These are phyloP conservation scores for Atopsyche davidsoni DNA, from an alignment of 1,140 invertebrate species.

Conservation along the genomic window DNA sequence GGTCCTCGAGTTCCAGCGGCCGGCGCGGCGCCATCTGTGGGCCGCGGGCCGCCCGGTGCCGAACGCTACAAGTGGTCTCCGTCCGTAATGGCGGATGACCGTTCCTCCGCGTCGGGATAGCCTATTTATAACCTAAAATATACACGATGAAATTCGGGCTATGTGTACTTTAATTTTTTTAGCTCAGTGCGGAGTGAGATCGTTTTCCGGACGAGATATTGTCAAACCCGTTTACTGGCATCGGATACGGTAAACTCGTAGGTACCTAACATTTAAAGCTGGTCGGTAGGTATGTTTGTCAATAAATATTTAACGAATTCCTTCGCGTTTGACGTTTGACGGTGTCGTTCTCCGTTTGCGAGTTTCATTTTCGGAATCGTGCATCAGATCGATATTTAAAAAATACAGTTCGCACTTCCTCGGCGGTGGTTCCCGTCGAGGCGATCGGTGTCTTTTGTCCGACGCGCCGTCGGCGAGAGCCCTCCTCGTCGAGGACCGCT, in stretches of 20 bases:
- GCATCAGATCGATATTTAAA: slow-evolving; percentile 9
- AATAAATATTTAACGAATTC: slow-evolving; percentile 23
- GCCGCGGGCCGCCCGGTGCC: slow-evolving; percentile 6
- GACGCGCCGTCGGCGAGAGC: too few species aligned
- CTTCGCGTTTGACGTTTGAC: slow-evolving; percentile 24
- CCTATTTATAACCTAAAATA: slow-evolving; percentile 53
- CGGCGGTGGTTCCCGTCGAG: neutral
- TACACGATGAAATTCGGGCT: slow-evolving; percentile 49
- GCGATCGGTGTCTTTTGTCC: too few species aligned
- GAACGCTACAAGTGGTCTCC: slow-evolving; percentile 43
- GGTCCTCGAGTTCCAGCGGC: neutral
- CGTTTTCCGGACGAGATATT: slow-evolving; percentile 19
- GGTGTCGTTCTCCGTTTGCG: neutral
- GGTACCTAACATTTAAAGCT: slow-evolving; percentile 19
- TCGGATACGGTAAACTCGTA: slow-evolving; percentile 21
- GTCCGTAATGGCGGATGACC: slow-evolving; percentile 49
- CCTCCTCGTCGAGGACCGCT: too few species aligned
- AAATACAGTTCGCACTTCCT: neutral
- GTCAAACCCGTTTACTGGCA: slow-evolving; percentile 18
- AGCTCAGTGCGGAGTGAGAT: slow-evolving; percentile 19
- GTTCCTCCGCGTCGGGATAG: slow-evolving; percentile 48
- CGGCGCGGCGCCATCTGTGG: slow-evolving; percentile 5
- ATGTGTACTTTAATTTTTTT: slow-evolving; percentile 48
- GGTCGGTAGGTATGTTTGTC: slow-evolving; percentile 23
- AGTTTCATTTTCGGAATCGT: slow-evolving; percentile 3